phyloP scores from a whole-genome alignment of 2,797 vertebrate genomes.

The Falco novaeseelandiae region DNA sequence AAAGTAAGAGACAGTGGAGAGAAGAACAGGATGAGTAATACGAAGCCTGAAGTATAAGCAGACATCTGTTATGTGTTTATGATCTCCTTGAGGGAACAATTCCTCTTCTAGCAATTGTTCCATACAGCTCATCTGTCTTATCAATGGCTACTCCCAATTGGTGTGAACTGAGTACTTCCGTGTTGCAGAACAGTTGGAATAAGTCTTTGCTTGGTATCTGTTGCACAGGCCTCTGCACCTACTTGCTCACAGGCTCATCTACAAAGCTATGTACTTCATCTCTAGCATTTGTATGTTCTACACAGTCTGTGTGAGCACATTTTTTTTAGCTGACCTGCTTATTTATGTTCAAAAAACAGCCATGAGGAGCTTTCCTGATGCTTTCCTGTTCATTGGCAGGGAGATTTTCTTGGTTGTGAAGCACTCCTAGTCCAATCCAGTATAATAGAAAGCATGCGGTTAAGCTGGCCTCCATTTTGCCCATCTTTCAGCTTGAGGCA shows the following conservation, averaged over 20 bases:
- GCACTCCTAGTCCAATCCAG: neutral
- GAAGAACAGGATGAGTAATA: neutral
- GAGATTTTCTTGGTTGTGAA: neutral
- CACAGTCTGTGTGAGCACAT: neutral
- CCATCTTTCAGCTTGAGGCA: neutral
- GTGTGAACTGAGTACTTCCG: neutral
- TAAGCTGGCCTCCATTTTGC: rapidly evolving
- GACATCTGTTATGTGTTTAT: neutral
- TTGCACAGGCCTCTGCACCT: neutral
- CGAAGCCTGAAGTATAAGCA: neutral
- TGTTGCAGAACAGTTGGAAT: neutral
- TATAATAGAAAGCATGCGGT: neutral
- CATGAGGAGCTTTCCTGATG: neutral
- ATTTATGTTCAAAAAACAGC: neutral
- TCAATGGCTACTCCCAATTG: rapidly evolving
- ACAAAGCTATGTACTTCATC: neutral
- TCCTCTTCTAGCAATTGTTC: neutral
- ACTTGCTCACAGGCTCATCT: neutral
- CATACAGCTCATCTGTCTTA: neutral
- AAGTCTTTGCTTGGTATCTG: neutral
- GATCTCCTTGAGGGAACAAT: neutral
- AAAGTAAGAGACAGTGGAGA: neutral
- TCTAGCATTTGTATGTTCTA: neutral
- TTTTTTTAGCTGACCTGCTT: neutral
- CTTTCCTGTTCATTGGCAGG: neutral